Evolutionary conservation across 2,797 vertebrate genomes (phyloP).

Genomic region (Malurus splendens): DNA sequence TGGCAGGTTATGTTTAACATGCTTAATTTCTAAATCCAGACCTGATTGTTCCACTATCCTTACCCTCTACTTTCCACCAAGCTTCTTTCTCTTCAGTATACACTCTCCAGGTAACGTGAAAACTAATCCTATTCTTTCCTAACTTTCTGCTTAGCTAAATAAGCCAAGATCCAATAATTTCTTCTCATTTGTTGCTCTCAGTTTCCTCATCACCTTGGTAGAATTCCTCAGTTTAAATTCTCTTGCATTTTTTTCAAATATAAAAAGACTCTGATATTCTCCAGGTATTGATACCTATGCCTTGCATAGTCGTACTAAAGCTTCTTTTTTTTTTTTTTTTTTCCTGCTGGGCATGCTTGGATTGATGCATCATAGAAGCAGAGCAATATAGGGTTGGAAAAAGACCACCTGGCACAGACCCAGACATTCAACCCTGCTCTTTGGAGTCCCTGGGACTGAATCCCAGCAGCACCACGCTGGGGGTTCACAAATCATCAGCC

Average conservation of each 20-base stretch:
- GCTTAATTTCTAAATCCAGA: neutral
- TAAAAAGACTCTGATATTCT: neutral
- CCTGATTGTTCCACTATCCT: neutral
- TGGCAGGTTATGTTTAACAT: neutral
- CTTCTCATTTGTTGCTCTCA: neutral
- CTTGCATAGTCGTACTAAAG: neutral
- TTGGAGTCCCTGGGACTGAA: neutral
- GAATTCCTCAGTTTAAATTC: neutral
- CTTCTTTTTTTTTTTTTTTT: neutral
- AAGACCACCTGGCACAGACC: neutral
- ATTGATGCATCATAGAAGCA: neutral
- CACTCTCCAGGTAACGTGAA: neutral
- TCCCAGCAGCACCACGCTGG: neutral
- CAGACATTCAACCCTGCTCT: neutral
- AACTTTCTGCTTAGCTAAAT: neutral
- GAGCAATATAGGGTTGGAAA: neutral
- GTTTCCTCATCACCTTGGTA: neutral
- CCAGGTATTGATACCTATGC: neutral
- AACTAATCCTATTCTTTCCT: neutral
- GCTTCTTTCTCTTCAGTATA: neutral
- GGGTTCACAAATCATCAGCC: neutral
- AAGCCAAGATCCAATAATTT: neutral
- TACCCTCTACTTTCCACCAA: neutral
- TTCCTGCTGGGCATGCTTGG: neutral
- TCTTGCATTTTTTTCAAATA: neutral